Evolutionary conservation across 2,113 vertebrate genomes (phyloP).

Genomic region (Urocitellus parryii): DNA sequence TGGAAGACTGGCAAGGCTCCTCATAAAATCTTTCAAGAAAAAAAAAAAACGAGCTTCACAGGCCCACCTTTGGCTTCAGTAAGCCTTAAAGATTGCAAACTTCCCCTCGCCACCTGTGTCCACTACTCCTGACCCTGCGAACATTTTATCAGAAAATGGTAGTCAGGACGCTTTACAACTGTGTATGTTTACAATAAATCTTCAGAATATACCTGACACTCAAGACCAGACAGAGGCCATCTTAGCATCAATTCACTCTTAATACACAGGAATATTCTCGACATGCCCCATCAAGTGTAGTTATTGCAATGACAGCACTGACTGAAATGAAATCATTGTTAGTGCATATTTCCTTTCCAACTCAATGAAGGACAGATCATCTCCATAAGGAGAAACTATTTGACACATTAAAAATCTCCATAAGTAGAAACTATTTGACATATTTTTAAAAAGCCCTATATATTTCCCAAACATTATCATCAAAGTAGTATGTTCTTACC

Average conservation of each 20-base stretch:
- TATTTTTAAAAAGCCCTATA: not conserved
- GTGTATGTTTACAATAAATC: not conserved
- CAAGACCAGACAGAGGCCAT: not conserved
- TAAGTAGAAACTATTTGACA: not conserved
- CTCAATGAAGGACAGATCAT: not conserved
- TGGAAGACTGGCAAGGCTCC: not conserved
- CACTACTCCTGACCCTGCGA: not conserved
- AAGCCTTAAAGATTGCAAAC: not conserved
- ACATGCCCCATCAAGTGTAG: not conserved
- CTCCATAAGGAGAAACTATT: not conserved
- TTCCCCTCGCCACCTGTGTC: accelerated
- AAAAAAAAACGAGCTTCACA: not conserved
- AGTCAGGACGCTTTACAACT: not conserved
- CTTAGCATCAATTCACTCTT: not conserved
- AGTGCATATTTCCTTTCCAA: not conserved
- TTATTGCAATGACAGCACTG: not conserved
- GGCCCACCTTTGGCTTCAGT: not conserved
- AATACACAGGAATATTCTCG: not conserved
- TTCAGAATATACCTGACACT: not conserved
- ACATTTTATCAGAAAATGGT: not conserved
- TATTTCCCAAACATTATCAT: not conserved
- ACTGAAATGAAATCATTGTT: not conserved
- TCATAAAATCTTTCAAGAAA: not conserved
- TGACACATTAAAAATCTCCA: not conserved
- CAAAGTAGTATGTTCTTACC: not conserved